Evolutionary conservation across 2,113 vertebrate species (phyloP).

Genomic region (Peromyscus polionotus): DNA sequence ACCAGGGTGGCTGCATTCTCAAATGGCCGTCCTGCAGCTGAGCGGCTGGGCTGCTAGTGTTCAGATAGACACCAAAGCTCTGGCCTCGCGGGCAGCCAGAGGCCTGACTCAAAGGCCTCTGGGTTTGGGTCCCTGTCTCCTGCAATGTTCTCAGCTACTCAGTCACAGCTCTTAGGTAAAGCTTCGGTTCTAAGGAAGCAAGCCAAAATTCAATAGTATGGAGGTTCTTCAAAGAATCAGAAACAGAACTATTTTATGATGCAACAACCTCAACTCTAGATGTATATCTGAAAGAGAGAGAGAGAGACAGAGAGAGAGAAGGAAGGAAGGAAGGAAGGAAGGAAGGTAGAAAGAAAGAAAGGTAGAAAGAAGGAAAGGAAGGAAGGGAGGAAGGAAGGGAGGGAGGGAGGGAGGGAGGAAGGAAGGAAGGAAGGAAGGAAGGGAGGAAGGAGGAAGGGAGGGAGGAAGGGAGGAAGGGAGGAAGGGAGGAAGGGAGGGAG

Average conservation of each 20-base stretch:
- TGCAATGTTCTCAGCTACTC: not conserved
- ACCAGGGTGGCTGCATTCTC: not conserved
- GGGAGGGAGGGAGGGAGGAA: too few relatives aligned
- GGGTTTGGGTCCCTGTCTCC: not conserved
- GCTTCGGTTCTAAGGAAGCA: not conserved
- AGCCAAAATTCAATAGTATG: not conserved
- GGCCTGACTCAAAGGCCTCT: not conserved
- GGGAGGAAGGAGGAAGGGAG: too few relatives aligned
- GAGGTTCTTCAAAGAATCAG: not conserved
- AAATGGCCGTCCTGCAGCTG: not conserved
- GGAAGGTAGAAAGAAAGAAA: too few relatives aligned
- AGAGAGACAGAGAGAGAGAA: too few relatives aligned
- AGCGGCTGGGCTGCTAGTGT: not conserved
- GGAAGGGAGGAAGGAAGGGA: too few relatives aligned
- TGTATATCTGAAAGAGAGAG: not conserved
- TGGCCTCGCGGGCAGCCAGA: not conserved
- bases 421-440: too few relatives aligned
- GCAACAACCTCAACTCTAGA: not conserved
- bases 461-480: fast-evolving
- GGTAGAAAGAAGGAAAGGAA: too few relatives aligned
- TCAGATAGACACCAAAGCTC: not conserved
- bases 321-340: too few relatives aligned
- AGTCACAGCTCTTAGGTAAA: not conserved
- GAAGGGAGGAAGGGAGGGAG: too few relatives aligned
- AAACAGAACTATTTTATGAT: not conserved